Evolutionary conservation across 2,113 vertebrate species (phyloP).

Genomic region (Menidia beryllina): DNA sequence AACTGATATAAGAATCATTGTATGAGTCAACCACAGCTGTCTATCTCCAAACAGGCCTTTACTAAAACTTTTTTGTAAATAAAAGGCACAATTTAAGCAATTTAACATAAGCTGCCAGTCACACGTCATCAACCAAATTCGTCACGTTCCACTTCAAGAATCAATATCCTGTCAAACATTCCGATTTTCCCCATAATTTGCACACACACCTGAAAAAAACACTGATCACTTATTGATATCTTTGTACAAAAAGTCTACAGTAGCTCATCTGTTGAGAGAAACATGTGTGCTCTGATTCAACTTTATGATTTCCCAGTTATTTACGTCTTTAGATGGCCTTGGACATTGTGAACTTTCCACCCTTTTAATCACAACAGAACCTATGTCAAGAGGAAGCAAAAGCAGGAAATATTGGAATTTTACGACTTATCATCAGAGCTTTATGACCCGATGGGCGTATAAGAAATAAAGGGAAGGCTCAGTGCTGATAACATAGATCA

Average conservation of each 20-base stretch:
- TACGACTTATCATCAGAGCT: conserved; percentile 7
- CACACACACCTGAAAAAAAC: not conserved
- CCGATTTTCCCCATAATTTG: not conserved
- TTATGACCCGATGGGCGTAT: conserved; percentile 31
- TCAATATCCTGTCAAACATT: conserved; percentile 1
- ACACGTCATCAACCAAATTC: not conserved
- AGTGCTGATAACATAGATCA: conserved; percentile 29
- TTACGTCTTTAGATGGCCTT: not conserved
- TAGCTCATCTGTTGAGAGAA: not conserved
- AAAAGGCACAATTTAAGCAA: not conserved
- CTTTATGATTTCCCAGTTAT: not conserved
- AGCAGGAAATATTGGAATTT: not conserved
- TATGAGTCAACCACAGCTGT: not conserved
- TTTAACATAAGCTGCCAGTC: not conserved
- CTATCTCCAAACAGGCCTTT: not conserved
- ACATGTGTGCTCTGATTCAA: not conserved
- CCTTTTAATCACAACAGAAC: not conserved
- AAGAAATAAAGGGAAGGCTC: conserved; percentile 1
- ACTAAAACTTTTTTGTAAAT: not conserved
- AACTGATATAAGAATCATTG: not conserved
- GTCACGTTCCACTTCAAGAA: not conserved
- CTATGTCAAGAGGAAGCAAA: conserved; percentile 38
- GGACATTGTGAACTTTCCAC: conserved; percentile 18
- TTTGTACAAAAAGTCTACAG: not conserved
- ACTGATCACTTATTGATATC: not conserved